Percentiles rank a stretch among this genome's conserved stretches.
Conservation (phyloP, 2,888 invertebrate species). For the Campoplex nolae region DNA sequence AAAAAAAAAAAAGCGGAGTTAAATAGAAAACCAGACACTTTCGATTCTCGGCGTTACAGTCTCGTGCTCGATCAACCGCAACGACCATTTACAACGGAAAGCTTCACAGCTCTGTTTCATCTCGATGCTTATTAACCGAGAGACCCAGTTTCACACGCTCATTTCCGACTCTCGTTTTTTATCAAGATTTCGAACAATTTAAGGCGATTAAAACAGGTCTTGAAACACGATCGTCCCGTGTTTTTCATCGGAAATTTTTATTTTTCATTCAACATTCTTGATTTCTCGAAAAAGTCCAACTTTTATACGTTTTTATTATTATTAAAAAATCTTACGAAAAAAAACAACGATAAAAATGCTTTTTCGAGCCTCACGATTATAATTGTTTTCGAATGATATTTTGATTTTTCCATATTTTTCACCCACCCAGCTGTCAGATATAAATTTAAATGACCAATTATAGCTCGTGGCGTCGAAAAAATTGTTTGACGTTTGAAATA, state of each 20-base stretch:
- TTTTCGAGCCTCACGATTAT: too few relatives aligned
- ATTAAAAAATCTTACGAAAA: too few relatives aligned
- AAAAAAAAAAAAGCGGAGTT: background rate
- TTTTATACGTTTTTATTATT: too few relatives aligned
- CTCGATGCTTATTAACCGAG: background rate
- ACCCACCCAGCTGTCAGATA: background rate
- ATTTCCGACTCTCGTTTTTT: background rate
- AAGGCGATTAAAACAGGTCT: background rate
- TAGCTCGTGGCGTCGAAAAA: background rate
- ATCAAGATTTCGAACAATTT: background rate
- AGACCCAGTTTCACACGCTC: background rate
- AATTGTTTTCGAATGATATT: background rate
- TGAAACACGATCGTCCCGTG: too few relatives aligned
- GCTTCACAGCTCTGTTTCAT: conserved; percentile 6
- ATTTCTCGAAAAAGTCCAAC: too few relatives aligned
- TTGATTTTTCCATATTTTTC: background rate
- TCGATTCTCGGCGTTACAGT: conserved; percentile 5
- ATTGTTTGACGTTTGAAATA: background rate
- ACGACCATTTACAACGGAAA: conserved; percentile 22
- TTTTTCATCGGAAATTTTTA: too few relatives aligned
- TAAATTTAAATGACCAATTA: background rate
- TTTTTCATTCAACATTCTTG: too few relatives aligned
- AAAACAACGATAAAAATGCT: background rate
- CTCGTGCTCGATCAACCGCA: conserved; percentile 26
- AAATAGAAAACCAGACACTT: conserved; percentile 24